These are phyloP conservation scores for Chamaea fasciata DNA, from an alignment of 2,113 vertebrate species.

Conservation along the genomic window DNA sequence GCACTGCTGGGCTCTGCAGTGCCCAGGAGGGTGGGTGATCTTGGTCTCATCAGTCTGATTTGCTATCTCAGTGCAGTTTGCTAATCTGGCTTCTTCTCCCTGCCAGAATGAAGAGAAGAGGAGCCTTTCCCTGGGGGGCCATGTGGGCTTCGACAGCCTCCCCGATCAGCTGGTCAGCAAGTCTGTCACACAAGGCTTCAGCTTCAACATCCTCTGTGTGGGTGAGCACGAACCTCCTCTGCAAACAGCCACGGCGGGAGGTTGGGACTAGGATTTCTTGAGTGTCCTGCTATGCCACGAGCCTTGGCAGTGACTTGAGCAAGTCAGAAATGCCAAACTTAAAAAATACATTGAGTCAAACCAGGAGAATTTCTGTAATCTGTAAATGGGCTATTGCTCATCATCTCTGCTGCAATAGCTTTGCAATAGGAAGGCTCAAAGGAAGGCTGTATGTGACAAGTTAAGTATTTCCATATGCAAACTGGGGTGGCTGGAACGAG, in stretches of 20 bases:
- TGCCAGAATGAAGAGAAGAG: conserved; percentile 88
- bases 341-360: not conserved
- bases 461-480: not conserved
- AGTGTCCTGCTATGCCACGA: not conserved
- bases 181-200: conserved; percentile 96
- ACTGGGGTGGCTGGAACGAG: not conserved
- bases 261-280: not conserved
- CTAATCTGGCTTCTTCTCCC: not conserved
- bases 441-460: not conserved
- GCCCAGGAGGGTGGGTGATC: not conserved
- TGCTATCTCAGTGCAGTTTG: not conserved
- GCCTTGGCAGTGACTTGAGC: not conserved
- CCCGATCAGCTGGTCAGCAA: conserved; percentile 98
- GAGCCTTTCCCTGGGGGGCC: conserved; percentile 87
- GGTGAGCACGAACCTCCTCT: conserved; percentile 76
- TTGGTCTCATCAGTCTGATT: not conserved
- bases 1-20: not conserved
- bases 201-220: conserved; percentile 98
- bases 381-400: not conserved
- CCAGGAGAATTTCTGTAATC: not conserved
- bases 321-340: not conserved
- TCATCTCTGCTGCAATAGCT: not conserved
- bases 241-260: not conserved
- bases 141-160: conserved; percentile 97
- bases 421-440: not conserved